phyloP scores from a whole-genome alignment of 35 echinoderm and acorn worm species.

The Heliocidaris tuberculata region DNA sequence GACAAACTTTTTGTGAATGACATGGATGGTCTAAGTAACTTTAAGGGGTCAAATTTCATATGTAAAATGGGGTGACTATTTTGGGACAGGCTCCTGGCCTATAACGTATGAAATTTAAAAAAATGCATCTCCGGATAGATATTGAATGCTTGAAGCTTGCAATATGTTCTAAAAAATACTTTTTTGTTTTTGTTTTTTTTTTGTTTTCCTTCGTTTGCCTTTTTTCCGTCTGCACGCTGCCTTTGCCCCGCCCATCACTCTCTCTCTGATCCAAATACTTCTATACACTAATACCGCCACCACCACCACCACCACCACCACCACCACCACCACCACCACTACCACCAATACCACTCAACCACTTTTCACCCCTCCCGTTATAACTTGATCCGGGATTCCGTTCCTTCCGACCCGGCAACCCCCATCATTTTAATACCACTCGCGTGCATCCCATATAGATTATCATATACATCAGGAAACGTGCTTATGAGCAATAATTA shows the following conservation, averaged over 20 bases:
- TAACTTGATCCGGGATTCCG: neutral
- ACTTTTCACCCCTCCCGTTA: neutral
- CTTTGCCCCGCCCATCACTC: neutral
- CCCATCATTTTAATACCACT: neutral
- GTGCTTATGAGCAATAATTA: conserved; percentile 37
- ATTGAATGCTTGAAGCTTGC: neutral
- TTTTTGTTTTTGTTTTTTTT: too few species aligned
- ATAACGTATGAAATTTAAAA: neutral
- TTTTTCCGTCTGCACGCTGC: conserved; percentile 19
- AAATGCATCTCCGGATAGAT: neutral
- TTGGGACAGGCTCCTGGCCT: too few species aligned
- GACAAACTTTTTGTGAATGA: too few species aligned
- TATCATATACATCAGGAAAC: conserved; percentile 47
- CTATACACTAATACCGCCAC: neutral
- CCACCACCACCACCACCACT: neutral
- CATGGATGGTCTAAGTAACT: too few species aligned
- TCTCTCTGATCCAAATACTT: neutral
- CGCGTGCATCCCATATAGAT: conserved; percentile 9
- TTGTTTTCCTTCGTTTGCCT: conserved; percentile 23
- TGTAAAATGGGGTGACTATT: too few species aligned
- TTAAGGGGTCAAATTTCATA: too few species aligned
- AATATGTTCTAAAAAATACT: neutral
- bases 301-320: neutral
- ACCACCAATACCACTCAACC: neutral
- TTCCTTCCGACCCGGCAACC: neutral